phyloP scores from a whole-genome alignment of 2,888 invertebrate genomes.

The Cheilosia urbana region DNA sequence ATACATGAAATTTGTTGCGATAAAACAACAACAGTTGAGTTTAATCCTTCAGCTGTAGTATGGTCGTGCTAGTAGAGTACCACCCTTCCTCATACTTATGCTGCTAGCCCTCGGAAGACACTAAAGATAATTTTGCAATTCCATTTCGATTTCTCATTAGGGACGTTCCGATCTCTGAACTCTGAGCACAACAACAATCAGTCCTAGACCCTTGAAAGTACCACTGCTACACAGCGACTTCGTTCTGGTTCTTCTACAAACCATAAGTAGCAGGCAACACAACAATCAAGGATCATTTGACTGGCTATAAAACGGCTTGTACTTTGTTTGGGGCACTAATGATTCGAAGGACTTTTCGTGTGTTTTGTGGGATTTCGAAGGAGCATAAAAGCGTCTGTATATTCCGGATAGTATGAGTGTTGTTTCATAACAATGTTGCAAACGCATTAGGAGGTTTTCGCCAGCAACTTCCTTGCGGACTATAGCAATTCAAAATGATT shows the following conservation, averaged over 20 bases:
- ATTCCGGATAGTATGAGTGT: conserved; percentile 17
- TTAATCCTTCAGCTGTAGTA: conserved; percentile 44
- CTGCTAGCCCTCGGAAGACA: conserved; percentile 30
- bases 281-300: conserved; percentile 75
- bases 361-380: conserved; percentile 61
- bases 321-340: conserved; percentile 68
- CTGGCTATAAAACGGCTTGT: conserved; percentile 70
- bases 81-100: neutral
- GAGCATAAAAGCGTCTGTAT: conserved; percentile 50
- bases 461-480: conserved; percentile 34
- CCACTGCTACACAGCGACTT: conserved; percentile 20
- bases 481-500: conserved; percentile 67
- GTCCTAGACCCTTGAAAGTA: conserved; percentile 8
- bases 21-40: conserved; percentile 59
- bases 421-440: conserved; percentile 56
- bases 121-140: conserved; percentile 72
- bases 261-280: conserved; percentile 59
- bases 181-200: conserved; percentile 39
- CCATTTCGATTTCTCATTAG: conserved; percentile 73
- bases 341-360: conserved; percentile 66
- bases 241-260: conserved; percentile 24
- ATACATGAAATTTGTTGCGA: conserved; percentile 66
- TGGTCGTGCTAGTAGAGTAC: too few species aligned
- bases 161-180: conserved; percentile 63
- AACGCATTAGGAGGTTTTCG: conserved; percentile 54